Percentiles rank a stretch among this genome's conserved stretches.
Evolutionary conservation across 2,888 invertebrate species (phyloP).

Genomic region (Diaperis boleti): DNA sequence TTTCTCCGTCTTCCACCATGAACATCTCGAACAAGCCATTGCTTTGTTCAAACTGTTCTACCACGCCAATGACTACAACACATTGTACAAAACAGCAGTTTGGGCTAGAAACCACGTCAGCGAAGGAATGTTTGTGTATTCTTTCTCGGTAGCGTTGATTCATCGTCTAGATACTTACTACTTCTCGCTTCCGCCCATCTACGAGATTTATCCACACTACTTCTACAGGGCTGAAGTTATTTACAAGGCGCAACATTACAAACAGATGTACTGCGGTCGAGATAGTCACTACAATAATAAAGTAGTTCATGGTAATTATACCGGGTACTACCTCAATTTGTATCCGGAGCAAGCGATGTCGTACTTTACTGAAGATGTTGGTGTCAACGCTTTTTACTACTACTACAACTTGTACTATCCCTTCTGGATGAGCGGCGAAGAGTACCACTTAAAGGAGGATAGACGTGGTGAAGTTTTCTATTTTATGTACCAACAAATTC

Average conservation of each 20-base stretch:
- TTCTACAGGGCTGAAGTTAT: slow-evolving; percentile 79
- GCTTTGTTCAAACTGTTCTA: slow-evolving; percentile 76
- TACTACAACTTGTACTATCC: slow-evolving; percentile 73
- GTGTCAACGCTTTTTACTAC: slow-evolving; percentile 76
- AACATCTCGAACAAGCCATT: slow-evolving; percentile 73
- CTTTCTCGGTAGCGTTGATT: slow-evolving; percentile 72
- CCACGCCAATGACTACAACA: slow-evolving; percentile 78
- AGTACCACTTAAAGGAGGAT: slow-evolving; percentile 67
- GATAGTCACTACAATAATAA: slow-evolving; percentile 36
- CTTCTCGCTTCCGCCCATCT: slow-evolving; percentile 76
- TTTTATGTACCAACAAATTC: slow-evolving; percentile 76
- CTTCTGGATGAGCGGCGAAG: slow-evolving; percentile 73
- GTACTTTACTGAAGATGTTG: slow-evolving; percentile 82
- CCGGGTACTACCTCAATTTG: slow-evolving; percentile 69
- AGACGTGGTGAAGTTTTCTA: slow-evolving; percentile 76
- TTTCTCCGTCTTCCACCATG: slow-evolving; percentile 73
- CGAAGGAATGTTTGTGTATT: slow-evolving; percentile 77
- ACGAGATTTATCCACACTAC: slow-evolving; percentile 80
- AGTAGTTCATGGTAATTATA: slow-evolving; percentile 74
- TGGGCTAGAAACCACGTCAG: slow-evolving; percentile 78
- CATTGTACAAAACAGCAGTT: slow-evolving; percentile 77
- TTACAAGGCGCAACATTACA: slow-evolving; percentile 74
- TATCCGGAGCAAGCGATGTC: slow-evolving; percentile 71
- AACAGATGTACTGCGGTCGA: slow-evolving; percentile 65
- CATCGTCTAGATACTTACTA: slow-evolving; percentile 75